These are phyloP conservation scores for Poecilia velifera DNA, from an alignment of 2,797 vertebrate species.

Conservation along the genomic window DNA sequence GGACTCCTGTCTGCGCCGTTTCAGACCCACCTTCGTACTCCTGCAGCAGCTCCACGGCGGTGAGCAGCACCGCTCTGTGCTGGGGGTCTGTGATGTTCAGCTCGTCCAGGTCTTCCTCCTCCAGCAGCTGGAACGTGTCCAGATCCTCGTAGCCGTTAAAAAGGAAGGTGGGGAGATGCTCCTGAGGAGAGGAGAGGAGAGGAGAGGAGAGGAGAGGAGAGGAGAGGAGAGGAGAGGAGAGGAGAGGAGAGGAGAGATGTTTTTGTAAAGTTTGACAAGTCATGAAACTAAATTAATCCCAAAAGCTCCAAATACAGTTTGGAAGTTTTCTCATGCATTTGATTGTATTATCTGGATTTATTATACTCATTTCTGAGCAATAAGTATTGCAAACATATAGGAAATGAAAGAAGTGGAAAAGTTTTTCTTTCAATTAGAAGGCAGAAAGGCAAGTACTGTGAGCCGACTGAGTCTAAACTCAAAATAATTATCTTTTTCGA, in stretches of 20 bases:
- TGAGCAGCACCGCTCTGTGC: constrained; percentile 93
- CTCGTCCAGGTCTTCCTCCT: constrained; percentile 97
- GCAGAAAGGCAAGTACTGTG: background rate
- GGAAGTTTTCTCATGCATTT: background rate
- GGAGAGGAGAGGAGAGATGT: background rate
- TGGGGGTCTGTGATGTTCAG: constrained; percentile 93
- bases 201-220: background rate
- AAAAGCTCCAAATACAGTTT: background rate
- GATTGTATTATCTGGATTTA: background rate
- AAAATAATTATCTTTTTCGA: background rate
- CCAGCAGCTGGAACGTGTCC: constrained; percentile 95
- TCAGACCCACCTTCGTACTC: constrained; percentile 90
- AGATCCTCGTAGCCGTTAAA: constrained; percentile 98
- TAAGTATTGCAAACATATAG: background rate
- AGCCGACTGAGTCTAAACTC: background rate
- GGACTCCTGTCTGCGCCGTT: background rate
- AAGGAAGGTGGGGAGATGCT: constrained; percentile 96
- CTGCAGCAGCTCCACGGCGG: constrained; percentile 91
- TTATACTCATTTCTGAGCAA: background rate
- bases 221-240: constrained; percentile 25
- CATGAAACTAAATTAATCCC: background rate
- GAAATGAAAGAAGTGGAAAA: background rate
- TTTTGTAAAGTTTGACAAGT: background rate
- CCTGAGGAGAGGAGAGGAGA: constrained; percentile 74
- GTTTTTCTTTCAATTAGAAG: background rate